Evolutionary conservation across 1,140 invertebrate species (phyloP), one percentile per base, ranked within the genome.

Genomic region (Bacillus rossius): DNA sequence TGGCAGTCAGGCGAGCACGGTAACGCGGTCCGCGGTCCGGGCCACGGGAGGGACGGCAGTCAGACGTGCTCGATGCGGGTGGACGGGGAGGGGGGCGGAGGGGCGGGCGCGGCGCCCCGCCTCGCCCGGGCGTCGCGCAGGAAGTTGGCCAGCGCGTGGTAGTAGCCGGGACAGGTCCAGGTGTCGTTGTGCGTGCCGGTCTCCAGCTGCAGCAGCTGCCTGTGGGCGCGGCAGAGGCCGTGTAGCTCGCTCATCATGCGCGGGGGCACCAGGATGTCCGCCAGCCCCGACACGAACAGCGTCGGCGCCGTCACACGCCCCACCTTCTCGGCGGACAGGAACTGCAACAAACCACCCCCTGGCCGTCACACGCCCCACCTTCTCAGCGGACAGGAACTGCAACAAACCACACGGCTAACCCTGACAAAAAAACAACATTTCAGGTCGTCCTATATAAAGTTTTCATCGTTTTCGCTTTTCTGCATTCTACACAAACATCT

Each of bases 151-250:
- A 86, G 75, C 19, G 75, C 75, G 55, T 81, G 73, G 65, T 85
- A 87, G 64, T 87, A 87, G 17, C 77, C 79, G 22, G 73, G 69
- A 64, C 77, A 73, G 41, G 75, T 82, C 92, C 92, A 95, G 0
- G 92, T 95, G 70, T 94, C 91, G 67, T 95, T 94, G 69, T 95
- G 93, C 1, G 88, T 88, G 0, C 90, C 90, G 16, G 83, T 81
- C 19, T 80, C 78, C 72, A 94, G 79, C 65, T 84, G 80, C 14
- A 88, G 69, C 29, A 93, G 70, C 60, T 85, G 82, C 74, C 94
- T 93, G 3, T 79, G 68, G 62, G 87, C 87, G 43, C 77, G 79
- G 66, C 89, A 92, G 47, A 78, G 74, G 42, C 79, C 75, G 66
- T 88, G 88, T 54, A 96, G 77, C 55, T 86, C 80, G 59, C 81